Conservation (phyloP, 1,140 invertebrate genomes). For the Tetramorium simillimum region DNA sequence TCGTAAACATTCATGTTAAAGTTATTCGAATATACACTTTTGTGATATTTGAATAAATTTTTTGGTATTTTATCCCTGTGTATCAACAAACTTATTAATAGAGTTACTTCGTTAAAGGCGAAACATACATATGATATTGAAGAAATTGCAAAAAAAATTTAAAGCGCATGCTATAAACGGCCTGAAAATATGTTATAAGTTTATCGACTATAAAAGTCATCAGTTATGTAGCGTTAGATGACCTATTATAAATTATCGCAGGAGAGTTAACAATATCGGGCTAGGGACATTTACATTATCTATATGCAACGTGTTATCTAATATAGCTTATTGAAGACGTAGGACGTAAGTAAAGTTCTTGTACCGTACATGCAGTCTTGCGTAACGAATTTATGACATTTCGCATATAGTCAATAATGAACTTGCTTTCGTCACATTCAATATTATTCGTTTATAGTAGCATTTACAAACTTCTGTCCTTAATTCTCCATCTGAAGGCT, state of each 20-base stretch:
- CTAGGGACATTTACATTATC: constrained; percentile 39
- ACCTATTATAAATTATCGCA: constrained; percentile 43
- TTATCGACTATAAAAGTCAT: constrained; percentile 43
- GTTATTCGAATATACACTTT: neutral
- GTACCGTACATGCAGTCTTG: constrained; percentile 31
- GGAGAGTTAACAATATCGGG: constrained; percentile 35
- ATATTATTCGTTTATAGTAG: constrained; percentile 12
- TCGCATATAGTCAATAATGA: constrained; percentile 23
- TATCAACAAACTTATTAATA: constrained; percentile 21
- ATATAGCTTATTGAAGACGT: constrained; percentile 39
- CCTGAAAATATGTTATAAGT: constrained; percentile 28
- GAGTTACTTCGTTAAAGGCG: neutral
- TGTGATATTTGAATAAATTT: neutral
- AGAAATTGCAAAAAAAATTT: constrained; percentile 20
- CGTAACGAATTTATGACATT: constrained; percentile 47
- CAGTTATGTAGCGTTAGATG: constrained; percentile 30
- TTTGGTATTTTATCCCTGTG: neutral
- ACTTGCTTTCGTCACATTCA: constrained; percentile 5
- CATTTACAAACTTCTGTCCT: neutral
- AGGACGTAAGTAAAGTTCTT: constrained; percentile 42
- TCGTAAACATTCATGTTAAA: neutral
- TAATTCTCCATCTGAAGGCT: neutral
- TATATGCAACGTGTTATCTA: constrained; percentile 34
- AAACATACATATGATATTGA: neutral
- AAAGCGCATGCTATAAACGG: neutral